Conservation (phyloP, 2,888 invertebrate species). For the Alcis repandata region DNA sequence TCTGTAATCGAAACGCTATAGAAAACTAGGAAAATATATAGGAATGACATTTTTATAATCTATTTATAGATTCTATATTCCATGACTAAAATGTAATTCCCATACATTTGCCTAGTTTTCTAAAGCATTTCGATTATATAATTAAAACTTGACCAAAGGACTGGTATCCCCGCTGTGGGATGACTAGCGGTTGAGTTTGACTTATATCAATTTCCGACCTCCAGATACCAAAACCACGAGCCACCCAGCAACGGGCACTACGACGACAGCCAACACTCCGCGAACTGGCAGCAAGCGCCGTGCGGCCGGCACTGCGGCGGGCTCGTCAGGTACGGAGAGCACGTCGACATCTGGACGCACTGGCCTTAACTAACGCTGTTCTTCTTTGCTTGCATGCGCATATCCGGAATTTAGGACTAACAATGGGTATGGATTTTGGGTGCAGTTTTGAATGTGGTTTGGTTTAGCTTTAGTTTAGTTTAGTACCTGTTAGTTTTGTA, state of each 20-base stretch:
- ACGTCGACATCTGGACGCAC: constrained; percentile 56
- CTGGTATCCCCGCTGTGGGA: no score
- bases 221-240: constrained; percentile 39
- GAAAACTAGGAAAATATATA: no score
- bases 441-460: background rate
- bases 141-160: no score
- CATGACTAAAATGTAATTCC: no score
- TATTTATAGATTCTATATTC: no score
- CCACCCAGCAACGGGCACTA: constrained; percentile 35
- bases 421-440: constrained; percentile 9
- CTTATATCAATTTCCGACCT: background rate
- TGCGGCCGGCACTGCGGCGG: constrained; percentile 79
- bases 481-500: no score
- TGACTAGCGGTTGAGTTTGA: background rate
- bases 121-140: no score
- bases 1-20: no score
- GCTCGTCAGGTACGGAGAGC: constrained; percentile 78
- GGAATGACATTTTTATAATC: no score
- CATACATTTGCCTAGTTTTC: no score
- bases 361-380: constrained; percentile 12
- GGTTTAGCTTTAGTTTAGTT: background rate
- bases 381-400: constrained; percentile 15
- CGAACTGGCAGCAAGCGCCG: constrained; percentile 70
- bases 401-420: constrained; percentile 9
- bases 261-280: constrained; percentile 42